These are phyloP conservation scores for Myotis lucifugus DNA, from an alignment of 2,113 vertebrate species.

Conservation along the genomic window DNA sequence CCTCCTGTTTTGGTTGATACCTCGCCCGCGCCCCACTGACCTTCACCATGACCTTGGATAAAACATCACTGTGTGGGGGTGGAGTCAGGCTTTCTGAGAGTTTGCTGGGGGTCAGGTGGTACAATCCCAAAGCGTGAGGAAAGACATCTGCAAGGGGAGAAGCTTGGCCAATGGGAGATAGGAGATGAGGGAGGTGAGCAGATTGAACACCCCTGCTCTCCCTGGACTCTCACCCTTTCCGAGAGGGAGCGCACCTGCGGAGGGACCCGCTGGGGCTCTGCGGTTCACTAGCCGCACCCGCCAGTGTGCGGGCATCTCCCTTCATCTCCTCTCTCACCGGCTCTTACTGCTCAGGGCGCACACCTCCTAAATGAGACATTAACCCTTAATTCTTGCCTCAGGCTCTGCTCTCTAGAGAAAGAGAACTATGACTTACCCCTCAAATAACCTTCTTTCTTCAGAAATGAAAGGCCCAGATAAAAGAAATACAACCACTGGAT, in stretches of 20 bases:
- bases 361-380: background rate
- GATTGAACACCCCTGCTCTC: background rate
- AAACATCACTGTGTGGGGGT: background rate
- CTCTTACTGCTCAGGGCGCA: background rate
- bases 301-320: background rate
- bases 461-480: background rate
- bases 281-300: background rate
- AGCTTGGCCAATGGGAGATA: background rate
- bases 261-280: background rate
- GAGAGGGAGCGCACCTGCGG: background rate
- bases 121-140: background rate
- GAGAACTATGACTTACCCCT: background rate
- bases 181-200: background rate
- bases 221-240: background rate
- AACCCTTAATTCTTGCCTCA: background rate
- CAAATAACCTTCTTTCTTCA: background rate
- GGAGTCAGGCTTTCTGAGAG: background rate
- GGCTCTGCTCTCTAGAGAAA: constrained; percentile 36
- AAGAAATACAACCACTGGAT: background rate
- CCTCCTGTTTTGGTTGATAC: background rate
- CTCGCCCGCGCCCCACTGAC: background rate
- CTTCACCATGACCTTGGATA: background rate
- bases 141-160: background rate
- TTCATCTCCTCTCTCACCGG: background rate
- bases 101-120: background rate